Percentiles rank a stretch among this genome's conserved stretches.
These are phyloP conservation scores for Neogale vison DNA, from an alignment of 2,113 vertebrate genomes.

Conservation along the genomic window DNA sequence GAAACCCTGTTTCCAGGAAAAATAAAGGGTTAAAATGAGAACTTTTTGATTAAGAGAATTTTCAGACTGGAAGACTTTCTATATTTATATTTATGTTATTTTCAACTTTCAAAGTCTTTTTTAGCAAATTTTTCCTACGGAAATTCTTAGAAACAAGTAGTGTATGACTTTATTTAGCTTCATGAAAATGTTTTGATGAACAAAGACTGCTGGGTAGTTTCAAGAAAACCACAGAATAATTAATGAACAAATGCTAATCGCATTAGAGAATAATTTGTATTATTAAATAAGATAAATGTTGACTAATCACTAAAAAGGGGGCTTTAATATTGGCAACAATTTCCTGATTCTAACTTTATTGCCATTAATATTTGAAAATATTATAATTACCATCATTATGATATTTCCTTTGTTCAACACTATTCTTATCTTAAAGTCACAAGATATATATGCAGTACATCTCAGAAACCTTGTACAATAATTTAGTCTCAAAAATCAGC, in stretches of 20 bases:
- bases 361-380: not conserved
- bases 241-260: not conserved
- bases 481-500: not conserved
- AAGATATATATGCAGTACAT: not conserved
- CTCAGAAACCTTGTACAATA: not conserved
- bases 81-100: not conserved
- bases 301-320: not conserved
- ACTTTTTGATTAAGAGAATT: not conserved
- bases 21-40: not conserved
- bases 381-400: not conserved
- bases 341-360: not conserved
- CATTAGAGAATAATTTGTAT: slow-evolving; percentile 13
- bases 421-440: not conserved
- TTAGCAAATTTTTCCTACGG: slow-evolving; percentile 1
- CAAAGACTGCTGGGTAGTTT: not conserved
- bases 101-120: slow-evolving; percentile 29
- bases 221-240: not conserved
- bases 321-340: not conserved
- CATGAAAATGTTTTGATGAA: not conserved
- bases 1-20: not conserved
- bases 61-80: not conserved
- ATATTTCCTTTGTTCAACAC: not conserved
- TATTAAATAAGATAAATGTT: slow-evolving; percentile 26
- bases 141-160: not conserved
- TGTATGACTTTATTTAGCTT: not conserved